Evolutionary conservation across 2,797 vertebrate genomes (phyloP).

Genomic region (Acipenser ruthenus): DNA sequence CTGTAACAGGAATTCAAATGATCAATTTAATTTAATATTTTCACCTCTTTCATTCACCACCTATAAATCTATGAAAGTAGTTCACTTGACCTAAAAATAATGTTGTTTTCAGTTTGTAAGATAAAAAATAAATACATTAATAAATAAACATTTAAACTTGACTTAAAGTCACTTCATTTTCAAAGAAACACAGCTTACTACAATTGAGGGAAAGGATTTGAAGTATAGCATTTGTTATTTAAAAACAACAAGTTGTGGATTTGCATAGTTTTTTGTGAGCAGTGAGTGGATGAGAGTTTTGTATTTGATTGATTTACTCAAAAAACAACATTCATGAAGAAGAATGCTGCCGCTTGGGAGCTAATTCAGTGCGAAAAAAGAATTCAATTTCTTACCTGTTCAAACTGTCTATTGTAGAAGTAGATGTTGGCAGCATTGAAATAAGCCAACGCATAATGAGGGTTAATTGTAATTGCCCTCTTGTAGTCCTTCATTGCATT

Average conservation of each 20-base stretch:
- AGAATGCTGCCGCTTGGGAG: neutral
- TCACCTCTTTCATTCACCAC: neutral
- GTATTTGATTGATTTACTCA: neutral
- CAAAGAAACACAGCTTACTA: neutral
- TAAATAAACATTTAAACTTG: too few relatives aligned
- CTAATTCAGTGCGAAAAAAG: too few relatives aligned
- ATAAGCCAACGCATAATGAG: conserved; percentile 53
- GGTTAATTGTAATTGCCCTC: conserved; percentile 50
- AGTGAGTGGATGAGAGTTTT: neutral
- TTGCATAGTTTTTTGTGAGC: neutral
- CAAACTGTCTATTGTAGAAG: conserved; percentile 61
- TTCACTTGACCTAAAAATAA: too few relatives aligned
- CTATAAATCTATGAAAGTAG: neutral
- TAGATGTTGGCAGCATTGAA: conserved; percentile 66
- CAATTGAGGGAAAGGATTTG: neutral
- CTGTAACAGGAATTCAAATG: conserved; percentile 37
- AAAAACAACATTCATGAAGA: neutral
- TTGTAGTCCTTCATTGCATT: conserved; percentile 65
- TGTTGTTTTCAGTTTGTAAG: too few relatives aligned
- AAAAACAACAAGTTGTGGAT: conserved; percentile 4
- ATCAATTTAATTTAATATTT: conserved; percentile 5
- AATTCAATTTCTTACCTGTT: conserved; percentile 44
- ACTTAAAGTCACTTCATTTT: too few relatives aligned
- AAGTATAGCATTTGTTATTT: neutral
- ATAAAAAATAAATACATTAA: too few relatives aligned